These are phyloP conservation scores for Danio albolineatus DNA, from an alignment of 2,797 vertebrate species.

Conservation along the genomic window DNA sequence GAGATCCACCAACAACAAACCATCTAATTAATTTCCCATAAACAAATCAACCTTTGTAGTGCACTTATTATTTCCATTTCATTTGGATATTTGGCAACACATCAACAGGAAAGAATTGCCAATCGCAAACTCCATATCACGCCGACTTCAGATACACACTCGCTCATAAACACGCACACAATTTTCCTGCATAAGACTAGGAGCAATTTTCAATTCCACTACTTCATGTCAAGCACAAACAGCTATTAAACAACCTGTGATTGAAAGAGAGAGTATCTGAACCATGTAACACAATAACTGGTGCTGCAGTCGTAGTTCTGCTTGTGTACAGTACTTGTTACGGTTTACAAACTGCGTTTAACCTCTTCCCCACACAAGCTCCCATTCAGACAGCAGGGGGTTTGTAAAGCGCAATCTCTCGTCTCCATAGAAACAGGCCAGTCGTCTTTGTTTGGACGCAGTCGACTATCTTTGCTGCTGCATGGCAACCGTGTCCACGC, in stretches of 20 bases:
- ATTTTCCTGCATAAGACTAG: neutral
- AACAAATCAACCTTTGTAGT: no score
- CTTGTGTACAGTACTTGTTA: constrained; percentile 11
- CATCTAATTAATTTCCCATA: no score
- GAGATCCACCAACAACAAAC: no score
- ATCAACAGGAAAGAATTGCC: no score
- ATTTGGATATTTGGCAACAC: no score
- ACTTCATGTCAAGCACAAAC: neutral
- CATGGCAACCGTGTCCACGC: constrained; percentile 48
- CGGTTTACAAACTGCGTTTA: constrained; percentile 19
- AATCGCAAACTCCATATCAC: no score
- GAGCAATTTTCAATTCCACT: neutral
- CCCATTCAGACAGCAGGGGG: constrained; percentile 39
- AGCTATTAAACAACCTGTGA: neutral
- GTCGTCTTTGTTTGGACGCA: constrained; percentile 71
- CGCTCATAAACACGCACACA: neutral
- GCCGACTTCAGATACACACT: neutral
- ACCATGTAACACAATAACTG: neutral
- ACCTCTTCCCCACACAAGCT: neutral
- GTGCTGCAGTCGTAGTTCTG: neutral
- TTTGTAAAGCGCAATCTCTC: constrained; percentile 66
- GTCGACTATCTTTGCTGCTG: constrained; percentile 61
- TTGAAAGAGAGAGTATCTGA: neutral
- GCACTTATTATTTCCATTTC: no score
- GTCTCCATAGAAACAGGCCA: constrained; percentile 79